These are phyloP conservation scores for Mactromeris polynyma DNA, from an alignment of 2,888 invertebrate genomes.

Conservation along the genomic window DNA sequence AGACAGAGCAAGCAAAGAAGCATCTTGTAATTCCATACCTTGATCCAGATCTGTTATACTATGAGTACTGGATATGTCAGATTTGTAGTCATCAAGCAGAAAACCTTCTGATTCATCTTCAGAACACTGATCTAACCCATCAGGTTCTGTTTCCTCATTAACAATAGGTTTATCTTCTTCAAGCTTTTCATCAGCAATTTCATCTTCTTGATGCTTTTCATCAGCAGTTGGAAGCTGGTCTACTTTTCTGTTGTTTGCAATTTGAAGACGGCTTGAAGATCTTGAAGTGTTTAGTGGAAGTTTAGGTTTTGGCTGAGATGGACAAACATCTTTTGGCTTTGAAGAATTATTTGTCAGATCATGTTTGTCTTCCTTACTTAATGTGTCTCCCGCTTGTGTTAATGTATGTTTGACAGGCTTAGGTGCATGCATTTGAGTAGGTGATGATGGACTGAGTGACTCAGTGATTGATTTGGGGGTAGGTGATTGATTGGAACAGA, in stretches of 20 bases:
- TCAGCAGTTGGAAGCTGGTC: background rate
- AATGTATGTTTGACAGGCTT: background rate
- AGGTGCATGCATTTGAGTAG: constrained; percentile 13
- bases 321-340: background rate
- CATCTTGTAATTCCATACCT: constrained; percentile 22
- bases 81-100: background rate
- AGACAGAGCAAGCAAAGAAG: background rate
- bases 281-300: background rate
- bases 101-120: constrained; percentile 32
- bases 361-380: background rate
- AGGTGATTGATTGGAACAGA: constrained; percentile 25
- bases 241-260: background rate
- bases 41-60: background rate
- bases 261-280: background rate
- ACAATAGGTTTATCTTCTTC: background rate
- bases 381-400: background rate
- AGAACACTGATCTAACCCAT: background rate
- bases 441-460: constrained; percentile 32
- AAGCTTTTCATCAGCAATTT: background rate
- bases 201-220: background rate
- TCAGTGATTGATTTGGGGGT: constrained; percentile 12
- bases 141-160: background rate
- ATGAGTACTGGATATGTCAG: background rate
- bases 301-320: background rate
- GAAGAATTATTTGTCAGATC: background rate